Conservation (phyloP, 2,888 invertebrate genomes). For the Rhopalosiphum nymphaeae region DNA sequence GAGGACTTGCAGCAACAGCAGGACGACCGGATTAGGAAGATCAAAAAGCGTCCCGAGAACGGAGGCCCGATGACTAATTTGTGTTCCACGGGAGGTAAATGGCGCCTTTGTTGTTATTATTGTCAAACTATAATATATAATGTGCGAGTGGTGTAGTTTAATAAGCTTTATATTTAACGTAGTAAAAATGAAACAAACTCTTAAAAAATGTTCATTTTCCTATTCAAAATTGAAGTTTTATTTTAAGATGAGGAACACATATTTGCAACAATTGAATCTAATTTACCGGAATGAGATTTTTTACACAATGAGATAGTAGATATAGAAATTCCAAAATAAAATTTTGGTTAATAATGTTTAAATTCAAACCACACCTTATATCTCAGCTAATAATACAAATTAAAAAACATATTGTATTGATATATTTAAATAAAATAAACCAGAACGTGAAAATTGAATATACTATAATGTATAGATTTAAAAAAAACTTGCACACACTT, state of each 20-base stretch:
- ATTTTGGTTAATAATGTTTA: neutral
- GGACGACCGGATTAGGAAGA: conserved; percentile 47
- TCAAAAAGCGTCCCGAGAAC: conserved; percentile 68
- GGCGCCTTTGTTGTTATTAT: neutral
- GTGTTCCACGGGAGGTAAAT: conserved; percentile 68
- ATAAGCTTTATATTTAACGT: neutral
- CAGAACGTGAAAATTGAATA: neutral
- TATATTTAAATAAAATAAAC: neutral
- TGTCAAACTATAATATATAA: neutral
- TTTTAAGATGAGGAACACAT: neutral
- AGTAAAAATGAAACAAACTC: neutral
- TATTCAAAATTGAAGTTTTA: neutral
- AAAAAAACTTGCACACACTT: neutral
- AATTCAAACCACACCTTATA: neutral
- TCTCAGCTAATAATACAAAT: neutral
- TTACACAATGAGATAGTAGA: neutral
- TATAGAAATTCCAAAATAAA: neutral
- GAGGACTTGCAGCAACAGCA: conserved; percentile 70
- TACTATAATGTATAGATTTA: neutral
- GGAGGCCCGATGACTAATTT: conserved; percentile 68
- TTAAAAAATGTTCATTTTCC: neutral
- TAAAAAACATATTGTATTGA: neutral
- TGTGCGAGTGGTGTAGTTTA: neutral
- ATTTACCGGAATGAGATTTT: neutral
- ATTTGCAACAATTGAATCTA: neutral